Evolutionary conservation across 2,113 vertebrate species (phyloP).

Genomic region (Macrotus californicus): DNA sequence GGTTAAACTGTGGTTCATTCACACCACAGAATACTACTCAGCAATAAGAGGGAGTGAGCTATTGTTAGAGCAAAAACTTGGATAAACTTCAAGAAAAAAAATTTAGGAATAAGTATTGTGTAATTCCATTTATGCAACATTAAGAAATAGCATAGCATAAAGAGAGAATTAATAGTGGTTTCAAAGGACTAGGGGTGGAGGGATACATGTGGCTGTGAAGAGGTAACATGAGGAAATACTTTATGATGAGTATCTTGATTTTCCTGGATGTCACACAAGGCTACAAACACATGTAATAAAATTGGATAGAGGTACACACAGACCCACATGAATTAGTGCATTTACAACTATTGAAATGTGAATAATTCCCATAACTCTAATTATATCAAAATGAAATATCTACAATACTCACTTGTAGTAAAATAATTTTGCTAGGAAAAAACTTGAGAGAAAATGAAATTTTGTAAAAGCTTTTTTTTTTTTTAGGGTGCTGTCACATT

Average conservation of each 20-base stretch:
- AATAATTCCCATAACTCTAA: background rate
- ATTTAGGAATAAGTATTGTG: background rate
- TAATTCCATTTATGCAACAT: background rate
- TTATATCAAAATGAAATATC: conserved; percentile 14
- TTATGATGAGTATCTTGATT: background rate
- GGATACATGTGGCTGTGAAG: background rate
- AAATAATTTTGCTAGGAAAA: background rate
- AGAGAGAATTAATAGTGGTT: background rate
- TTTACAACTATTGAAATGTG: background rate
- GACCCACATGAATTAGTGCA: background rate
- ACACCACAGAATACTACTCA: background rate
- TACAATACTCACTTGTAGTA: background rate
- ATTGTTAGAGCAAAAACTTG: background rate
- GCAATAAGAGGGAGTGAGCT: background rate
- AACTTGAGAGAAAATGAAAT: background rate
- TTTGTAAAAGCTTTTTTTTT: background rate
- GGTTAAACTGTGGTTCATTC: background rate
- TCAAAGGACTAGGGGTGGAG: background rate
- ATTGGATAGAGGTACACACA: background rate
- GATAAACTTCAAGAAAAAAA: background rate
- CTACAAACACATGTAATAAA: background rate
- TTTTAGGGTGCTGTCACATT: background rate
- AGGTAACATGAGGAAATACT: background rate
- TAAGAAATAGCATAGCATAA: background rate
- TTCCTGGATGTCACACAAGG: background rate